Evolutionary conservation across 2,888 invertebrate species (phyloP).

Genomic region (Pammene aurita): DNA sequence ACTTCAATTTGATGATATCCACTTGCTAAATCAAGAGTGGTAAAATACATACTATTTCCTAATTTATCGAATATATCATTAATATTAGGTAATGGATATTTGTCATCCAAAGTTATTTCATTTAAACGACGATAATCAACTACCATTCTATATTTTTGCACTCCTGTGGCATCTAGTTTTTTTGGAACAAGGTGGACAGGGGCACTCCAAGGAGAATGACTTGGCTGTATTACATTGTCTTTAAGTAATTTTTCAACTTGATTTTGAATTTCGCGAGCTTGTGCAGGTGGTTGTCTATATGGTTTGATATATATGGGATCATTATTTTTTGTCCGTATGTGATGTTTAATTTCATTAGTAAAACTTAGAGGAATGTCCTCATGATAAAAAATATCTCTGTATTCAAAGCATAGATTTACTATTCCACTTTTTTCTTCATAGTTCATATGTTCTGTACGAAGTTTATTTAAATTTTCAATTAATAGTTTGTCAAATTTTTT

Average conservation of each 20-base stretch:
- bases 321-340: constrained; percentile 20
- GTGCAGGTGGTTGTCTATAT: constrained; percentile 36
- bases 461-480: not conserved
- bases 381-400: constrained; percentile 17
- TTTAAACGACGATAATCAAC: not conserved
- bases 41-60: not conserved
- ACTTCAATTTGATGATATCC: no score
- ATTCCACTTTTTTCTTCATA: not conserved
- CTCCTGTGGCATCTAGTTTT: not conserved
- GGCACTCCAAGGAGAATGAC: not conserved
- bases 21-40: no score
- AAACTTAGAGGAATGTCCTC: constrained; percentile 24
- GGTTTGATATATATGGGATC: constrained; percentile 29
- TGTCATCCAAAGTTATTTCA: not conserved
- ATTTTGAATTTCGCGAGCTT: constrained; percentile 37
- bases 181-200: constrained; percentile 6
- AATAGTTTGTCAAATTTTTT: not conserved
- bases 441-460: constrained; percentile 10
- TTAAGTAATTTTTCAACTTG: constrained; percentile 9
- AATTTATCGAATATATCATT: not conserved
- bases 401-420: constrained; percentile 7
- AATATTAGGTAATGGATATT: not conserved
- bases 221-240: constrained; percentile 1
- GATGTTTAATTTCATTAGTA: constrained; percentile 22
- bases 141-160: not conserved